Evolutionary conservation across 35 echinoderm and acorn worm genomes (phyloP).

Genomic region (Ptychodera flava): DNA sequence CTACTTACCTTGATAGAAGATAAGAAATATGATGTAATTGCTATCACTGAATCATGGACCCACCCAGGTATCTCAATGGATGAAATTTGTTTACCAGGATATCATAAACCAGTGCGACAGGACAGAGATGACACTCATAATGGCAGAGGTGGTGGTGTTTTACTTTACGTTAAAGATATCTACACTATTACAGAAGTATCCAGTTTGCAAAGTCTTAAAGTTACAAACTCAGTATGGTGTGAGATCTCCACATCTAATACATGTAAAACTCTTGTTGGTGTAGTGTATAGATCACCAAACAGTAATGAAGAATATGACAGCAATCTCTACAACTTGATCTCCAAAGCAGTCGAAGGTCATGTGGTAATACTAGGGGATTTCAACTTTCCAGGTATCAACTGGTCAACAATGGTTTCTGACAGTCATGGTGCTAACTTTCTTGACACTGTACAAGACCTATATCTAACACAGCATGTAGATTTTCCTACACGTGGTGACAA

Average conservation of each 20-base stretch:
- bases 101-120: background rate
- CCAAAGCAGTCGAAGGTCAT: background rate
- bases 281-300: background rate
- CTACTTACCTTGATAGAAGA: background rate
- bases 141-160: background rate
- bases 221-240: background rate
- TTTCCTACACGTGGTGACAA: background rate
- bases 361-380: background rate
- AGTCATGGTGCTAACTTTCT: background rate
- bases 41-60: background rate
- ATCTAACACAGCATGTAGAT: background rate
- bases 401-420: background rate
- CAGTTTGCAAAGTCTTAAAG: background rate
- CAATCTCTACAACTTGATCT: background rate
- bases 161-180: background rate
- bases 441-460: background rate
- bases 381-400: background rate
- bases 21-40: background rate
- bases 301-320: background rate
- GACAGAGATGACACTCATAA: background rate
- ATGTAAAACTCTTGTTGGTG: background rate
- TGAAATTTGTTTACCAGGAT: background rate
- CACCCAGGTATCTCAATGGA: background rate
- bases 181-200: background rate
- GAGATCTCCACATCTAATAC: background rate